These are phyloP conservation scores for Axea sp. DNA, from an alignment of 2,888 invertebrate species.

Conservation along the genomic window DNA sequence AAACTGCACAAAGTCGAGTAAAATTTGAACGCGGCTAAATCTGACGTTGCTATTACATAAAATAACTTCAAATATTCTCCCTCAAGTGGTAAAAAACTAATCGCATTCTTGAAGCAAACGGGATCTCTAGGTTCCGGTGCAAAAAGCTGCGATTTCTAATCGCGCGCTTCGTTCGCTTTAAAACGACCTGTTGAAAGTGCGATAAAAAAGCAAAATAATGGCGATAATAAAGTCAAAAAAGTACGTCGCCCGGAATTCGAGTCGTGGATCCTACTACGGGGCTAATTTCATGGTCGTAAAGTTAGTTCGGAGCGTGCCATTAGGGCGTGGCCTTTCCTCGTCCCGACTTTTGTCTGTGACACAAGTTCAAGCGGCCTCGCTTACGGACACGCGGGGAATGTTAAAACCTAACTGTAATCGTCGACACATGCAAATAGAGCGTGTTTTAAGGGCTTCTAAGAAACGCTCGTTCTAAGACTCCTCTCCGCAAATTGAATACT, in stretches of 20 bases:
- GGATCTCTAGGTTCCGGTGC: too few species aligned
- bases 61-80: too few species aligned
- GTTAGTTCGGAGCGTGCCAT: conserved; percentile 30
- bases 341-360: conserved; percentile 20
- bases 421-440: conserved; percentile 20
- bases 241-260: background rate
- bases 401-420: conserved; percentile 26
- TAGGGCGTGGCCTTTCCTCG: conserved; percentile 22
- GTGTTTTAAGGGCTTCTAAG: conserved; percentile 21
- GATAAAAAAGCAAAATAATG: background rate
- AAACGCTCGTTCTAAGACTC: conserved; percentile 9
- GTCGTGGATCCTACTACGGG: background rate
- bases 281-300: conserved; percentile 31
- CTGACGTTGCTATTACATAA: too few species aligned
- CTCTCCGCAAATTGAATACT: conserved; percentile 10
- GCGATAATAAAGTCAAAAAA: background rate
- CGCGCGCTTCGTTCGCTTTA: too few species aligned
- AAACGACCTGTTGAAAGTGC: background rate
- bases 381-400: conserved; percentile 8
- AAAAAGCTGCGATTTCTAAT: too few species aligned
- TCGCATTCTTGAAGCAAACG: too few species aligned
- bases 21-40: too few species aligned
- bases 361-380: conserved; percentile 30
- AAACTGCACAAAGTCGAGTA: too few species aligned
- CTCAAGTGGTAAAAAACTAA: too few species aligned